Evolutionary conservation across 2,888 invertebrate genomes (phyloP).

Genomic region (Mimachlamys varia): DNA sequence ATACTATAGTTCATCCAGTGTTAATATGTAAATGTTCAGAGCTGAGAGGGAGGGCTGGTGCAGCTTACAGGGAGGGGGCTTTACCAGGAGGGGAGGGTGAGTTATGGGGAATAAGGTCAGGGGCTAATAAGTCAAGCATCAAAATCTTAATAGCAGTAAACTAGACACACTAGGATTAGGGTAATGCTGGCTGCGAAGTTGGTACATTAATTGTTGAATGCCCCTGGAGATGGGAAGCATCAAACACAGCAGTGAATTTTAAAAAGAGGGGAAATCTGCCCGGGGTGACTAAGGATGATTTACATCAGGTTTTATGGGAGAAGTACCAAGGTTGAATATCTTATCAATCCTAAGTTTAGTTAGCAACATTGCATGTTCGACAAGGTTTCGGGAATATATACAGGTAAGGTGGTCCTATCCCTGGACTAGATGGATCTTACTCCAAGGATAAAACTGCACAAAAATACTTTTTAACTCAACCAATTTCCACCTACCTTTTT

Average conservation of each 20-base stretch:
- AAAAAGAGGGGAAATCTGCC: neutral
- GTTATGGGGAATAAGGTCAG: neutral
- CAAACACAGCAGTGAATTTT: neutral
- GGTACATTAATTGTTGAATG: too few relatives aligned
- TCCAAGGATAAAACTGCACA: neutral
- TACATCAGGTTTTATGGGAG: too few relatives aligned
- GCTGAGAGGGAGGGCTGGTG: neutral
- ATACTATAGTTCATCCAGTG: too few relatives aligned
- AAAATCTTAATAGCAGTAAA: neutral
- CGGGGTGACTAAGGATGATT: too few relatives aligned
- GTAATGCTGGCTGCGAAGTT: neutral
- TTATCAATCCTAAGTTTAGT: too few relatives aligned
- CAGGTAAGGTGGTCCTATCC: too few relatives aligned
- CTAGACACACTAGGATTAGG: neutral
- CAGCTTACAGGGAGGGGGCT: neutral
- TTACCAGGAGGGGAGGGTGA: neutral
- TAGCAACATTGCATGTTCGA: too few relatives aligned
- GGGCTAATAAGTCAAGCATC: slow-evolving; percentile 15
- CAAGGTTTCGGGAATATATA: neutral
- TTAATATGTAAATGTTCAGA: neutral
- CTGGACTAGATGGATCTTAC: neutral
- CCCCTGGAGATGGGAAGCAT: neutral
- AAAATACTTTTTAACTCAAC: too few relatives aligned
- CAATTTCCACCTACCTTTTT: slow-evolving; percentile 18
- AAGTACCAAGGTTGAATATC: too few relatives aligned